Evolutionary conservation across 2,888 invertebrate species (phyloP), one percentile per base, ranked within the genome.

Genomic region (Drosophila longiperda): DNA sequence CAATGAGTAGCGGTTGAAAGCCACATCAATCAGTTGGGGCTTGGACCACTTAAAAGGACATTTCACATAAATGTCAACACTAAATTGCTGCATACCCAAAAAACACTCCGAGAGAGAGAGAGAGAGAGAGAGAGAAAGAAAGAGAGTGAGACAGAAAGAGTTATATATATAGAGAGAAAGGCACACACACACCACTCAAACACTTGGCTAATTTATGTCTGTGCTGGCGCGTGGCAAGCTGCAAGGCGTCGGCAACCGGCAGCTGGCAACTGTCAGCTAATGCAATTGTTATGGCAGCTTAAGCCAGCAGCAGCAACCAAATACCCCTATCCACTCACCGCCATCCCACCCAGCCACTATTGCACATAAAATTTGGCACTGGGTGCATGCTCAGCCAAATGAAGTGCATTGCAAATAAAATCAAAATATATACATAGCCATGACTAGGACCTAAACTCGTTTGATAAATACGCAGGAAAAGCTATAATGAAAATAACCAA

Each of bases 61-160:
- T 87, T 79, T 79, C 79, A 60, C 85, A 89, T 87, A 84, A 87
- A 79, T 84, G 89, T 84, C 84, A 87, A 82, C 85, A 84, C 82
- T 73, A 87, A 87, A 84, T 75, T 81, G 71, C 65, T 67, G 67
- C 49, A 62, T 58, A 60, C 57, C 65, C 61, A 62, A 36, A 73
- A 52, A 55, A 58, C 49, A 66, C 40, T 7, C 42, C 52, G 52
- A 62, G 34, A 57, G 20, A 64, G 52, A 62, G 23, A 58, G 12
- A 45, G 3, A 58, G 6, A 26, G 9, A 52, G 48, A 53, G 33
- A 42, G 49, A 60, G 23, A 58, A 12, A 58, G 7, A 29, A 9
- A 52, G 48, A 53, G 33, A 42, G 29, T 5, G 29, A n/a, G 34
- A 60, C 42, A 62, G 36, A 58, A 26, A 57, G 45, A 61, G 52